A percentile compares a stretch with the other conserved stretches of the same genome.
Conservation (phyloP, 2,113 vertebrate species). For the Dromiciops gliroides region DNA sequence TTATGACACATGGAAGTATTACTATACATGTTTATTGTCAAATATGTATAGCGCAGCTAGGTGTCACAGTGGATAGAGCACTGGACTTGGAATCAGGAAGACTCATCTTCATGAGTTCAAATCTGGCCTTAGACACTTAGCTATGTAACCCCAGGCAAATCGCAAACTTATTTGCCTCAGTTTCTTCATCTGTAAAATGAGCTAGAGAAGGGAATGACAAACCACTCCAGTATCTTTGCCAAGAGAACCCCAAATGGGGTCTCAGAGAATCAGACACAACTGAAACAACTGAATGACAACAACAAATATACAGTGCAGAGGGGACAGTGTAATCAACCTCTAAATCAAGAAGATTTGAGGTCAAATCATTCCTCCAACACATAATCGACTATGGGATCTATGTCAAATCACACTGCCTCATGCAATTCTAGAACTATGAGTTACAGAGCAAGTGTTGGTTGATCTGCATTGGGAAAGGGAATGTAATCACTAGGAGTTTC, state of each 20-base stretch:
- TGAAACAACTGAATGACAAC: too few species aligned
- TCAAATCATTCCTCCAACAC: not conserved
- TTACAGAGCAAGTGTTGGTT: not conserved
- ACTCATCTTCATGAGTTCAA: not conserved
- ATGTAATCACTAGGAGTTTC: not conserved
- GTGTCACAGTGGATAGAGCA: not conserved
- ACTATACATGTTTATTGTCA: not conserved
- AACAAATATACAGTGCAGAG: not conserved
- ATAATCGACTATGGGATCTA: not conserved
- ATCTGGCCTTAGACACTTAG: too few species aligned
- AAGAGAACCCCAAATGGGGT: too few species aligned
- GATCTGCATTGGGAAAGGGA: not conserved
- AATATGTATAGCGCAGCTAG: not conserved
- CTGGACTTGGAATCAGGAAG: not conserved
- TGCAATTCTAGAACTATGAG: not conserved
- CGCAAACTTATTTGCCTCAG: too few species aligned
- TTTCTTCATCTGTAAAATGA: too few species aligned
- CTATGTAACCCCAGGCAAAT: too few species aligned
- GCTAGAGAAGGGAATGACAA: too few species aligned
- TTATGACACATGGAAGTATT: not conserved
- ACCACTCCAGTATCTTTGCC: too few species aligned
- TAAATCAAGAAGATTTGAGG: not conserved
- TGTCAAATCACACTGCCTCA: not conserved
- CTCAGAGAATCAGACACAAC: too few species aligned
- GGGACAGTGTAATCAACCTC: not conserved